Base-by-base conservation (phyloP, 2,888 invertebrate genomes). In the Diploptera punctata region DNA sequence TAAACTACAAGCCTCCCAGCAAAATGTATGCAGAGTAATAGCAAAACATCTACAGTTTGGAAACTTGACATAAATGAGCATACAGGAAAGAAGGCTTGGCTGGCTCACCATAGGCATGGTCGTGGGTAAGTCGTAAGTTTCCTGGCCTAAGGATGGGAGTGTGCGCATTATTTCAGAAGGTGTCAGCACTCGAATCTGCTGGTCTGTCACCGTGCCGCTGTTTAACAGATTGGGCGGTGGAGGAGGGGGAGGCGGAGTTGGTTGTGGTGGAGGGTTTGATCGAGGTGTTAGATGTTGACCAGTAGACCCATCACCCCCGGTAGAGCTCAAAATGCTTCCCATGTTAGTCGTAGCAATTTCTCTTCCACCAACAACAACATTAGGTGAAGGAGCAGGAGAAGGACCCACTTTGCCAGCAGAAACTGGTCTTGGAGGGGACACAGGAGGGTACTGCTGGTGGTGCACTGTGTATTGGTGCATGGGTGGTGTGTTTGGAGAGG, bases 101-200 rank as follows among this genome's bases (percentile, higher is more conserved):
- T 60, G 43, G 70, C 73, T 75, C 75, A 75, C 75, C 83, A 84
- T 84, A 81, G 84, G 84, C 81, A 85, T 84, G 83, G 86, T 84
- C 83, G 84, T 82, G 65, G 65, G 65, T 65, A 65, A 65, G 81
- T 89, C 88, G 85, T 88, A 88, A 83, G 87, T 87, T 86, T 89
- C 88, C 86, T 89, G 90, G 85, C 90, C 90, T 85, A 93, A 90
- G 84, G 92, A 92, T 84, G 94, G 93, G 86, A 93, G 90, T 83
- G 93, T 93, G 89, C 93, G 91, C 93, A 93, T 93, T 85, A 94
- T 93, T 90, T 94, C 93, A 80, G 93, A 93, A 81, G 94, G 93
- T 81, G 94, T 94, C 84, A 94, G 89, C 86, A 93, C 93, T 84
- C 93, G 90, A 85, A 93, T 93, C 86, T 93, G 93, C 85, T 93